Base-by-base conservation (phyloP, 2,888 invertebrate species). In the Orchesella flavescens region DNA sequence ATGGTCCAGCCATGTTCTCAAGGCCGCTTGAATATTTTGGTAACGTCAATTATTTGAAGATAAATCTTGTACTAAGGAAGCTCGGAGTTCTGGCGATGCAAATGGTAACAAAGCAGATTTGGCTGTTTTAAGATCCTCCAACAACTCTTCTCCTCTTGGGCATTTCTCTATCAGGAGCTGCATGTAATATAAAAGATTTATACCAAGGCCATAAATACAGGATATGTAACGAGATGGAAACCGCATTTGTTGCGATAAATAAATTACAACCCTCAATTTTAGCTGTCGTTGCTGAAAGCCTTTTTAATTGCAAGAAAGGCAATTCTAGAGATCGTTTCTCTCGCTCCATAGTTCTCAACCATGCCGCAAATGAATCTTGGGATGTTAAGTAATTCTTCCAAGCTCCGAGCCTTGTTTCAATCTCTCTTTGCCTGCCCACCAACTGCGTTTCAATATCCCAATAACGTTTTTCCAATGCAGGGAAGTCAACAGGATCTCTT, bases 301-400 rank as follows among this genome's bases (percentile, higher is more conserved):
- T 92, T 89, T 94, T 93, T 44, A 95, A 92, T 87, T 95, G 95
- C 19, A 96, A 93, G 89, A 96, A 96, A 87, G 95, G 92, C 23
- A 96, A 91, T 89, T 95, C 95, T 63, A 97, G 91, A 86, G 93
- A 93, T 88, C 94, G 93, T 61, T 95, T 93, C 88, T 96, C 95
- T 34, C 93, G 92, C 89, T 96, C 96, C 88, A 94, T 93, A 79
- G 94, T 94, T 88, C 94, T 94, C 69, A 96, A 91, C 96, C 96
- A 96, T 44, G 92, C 91, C n/a, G 96, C 91, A 4, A 96, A 90
- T 72, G 92, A 92, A 0, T 93, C 93, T 89, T 95, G 93, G 79
- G 94, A 93, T 84, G 92, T 91, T 89, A 94, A 93, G 89, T 96
- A 96, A 69, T 92, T 92, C 87, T 95, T 94, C 96, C 96, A 97